Conservation (phyloP, 2,888 invertebrate species). For the Ophion slaviceki region DNA sequence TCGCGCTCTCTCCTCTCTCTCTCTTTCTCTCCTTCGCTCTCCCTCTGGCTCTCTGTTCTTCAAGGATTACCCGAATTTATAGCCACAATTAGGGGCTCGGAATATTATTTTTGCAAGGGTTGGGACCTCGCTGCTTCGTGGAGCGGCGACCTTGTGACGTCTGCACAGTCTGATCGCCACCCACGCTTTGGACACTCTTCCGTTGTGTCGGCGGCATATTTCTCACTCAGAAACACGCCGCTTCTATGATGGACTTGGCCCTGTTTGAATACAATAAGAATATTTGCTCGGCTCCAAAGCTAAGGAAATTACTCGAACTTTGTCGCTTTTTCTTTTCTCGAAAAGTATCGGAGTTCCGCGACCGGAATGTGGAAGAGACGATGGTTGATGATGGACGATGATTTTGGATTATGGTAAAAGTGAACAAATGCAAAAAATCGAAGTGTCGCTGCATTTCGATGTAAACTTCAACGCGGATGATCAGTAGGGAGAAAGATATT, state of each 20-base stretch:
- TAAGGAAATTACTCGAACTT: no score
- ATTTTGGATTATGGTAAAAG: not conserved
- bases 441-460: not conserved
- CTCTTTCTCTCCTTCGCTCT: not conserved
- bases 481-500: not conserved
- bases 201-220: no score
- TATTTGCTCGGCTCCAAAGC: no score
- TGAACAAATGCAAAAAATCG: not conserved
- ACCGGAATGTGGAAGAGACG: no score
- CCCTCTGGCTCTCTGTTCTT: not conserved
- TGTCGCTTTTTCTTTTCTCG: no score
- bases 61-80: not conserved
- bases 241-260: not conserved
- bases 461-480: not conserved
- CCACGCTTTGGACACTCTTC: not conserved
- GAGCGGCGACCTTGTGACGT: not conserved
- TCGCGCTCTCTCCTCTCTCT: not conserved
- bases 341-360: no score
- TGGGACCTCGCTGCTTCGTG: not conserved
- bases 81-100: not conserved
- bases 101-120: not conserved
- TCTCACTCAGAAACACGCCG: not conserved
- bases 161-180: not conserved
- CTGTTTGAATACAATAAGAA: not conserved
- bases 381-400: no score